A percentile compares a stretch with the other conserved stretches of the same genome.
Conservation (phyloP, 2,888 invertebrate genomes). For the Hypselothyrea guttata region DNA sequence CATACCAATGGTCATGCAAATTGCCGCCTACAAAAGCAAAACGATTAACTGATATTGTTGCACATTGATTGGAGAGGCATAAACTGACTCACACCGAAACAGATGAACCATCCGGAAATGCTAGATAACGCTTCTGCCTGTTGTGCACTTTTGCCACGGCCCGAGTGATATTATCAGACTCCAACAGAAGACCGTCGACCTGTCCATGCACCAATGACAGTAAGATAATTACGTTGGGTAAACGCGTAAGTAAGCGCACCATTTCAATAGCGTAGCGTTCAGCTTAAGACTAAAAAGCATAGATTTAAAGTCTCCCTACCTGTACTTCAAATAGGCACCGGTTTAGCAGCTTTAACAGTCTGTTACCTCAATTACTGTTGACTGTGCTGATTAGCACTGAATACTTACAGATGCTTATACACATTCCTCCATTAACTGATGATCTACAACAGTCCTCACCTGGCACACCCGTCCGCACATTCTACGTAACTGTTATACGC, state of each 20-base stretch:
- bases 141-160: slow-evolving; percentile 54
- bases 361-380: slow-evolving; percentile 31
- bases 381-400: slow-evolving; percentile 59
- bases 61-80: background rate
- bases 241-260: slow-evolving; percentile 22
- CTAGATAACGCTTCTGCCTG: slow-evolving; percentile 83
- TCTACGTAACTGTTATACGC: too few relatives aligned
- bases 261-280: slow-evolving; percentile 46
- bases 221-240: slow-evolving; percentile 10
- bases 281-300: slow-evolving; percentile 30
- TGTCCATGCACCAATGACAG: slow-evolving; percentile 5
- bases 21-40: slow-evolving; percentile 82
- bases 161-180: slow-evolving; percentile 35
- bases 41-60: slow-evolving; percentile 10
- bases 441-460: too few relatives aligned
- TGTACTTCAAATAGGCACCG: background rate
- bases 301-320: too few relatives aligned
- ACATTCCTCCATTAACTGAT: too few relatives aligned
- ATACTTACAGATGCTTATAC: background rate
- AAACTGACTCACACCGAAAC: slow-evolving; percentile 83
- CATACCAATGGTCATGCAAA: slow-evolving; percentile 85
- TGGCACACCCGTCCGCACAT: too few relatives aligned
- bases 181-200: slow-evolving; percentile 5
- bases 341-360: background rate
- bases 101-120: slow-evolving; percentile 84